phyloP scores from a whole-genome alignment of 2,888 invertebrate species.

The Rotaria sp. region DNA sequence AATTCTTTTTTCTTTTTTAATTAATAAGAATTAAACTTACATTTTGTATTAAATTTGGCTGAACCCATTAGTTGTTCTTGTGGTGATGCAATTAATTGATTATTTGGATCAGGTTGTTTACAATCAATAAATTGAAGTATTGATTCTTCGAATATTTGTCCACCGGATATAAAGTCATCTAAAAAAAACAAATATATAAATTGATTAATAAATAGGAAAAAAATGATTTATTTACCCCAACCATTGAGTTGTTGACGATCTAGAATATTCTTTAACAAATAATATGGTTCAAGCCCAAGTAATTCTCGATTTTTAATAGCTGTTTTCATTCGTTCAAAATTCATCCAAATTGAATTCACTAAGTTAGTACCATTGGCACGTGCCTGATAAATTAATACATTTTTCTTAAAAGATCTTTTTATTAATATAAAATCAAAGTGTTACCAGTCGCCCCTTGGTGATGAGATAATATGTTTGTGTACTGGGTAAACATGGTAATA shows the following conservation, averaged over 20 bases:
- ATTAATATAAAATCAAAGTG: no score
- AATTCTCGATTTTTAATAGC: conserved; percentile 14
- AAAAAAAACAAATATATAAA: not conserved
- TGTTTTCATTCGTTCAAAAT: not conserved
- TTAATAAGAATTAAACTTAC: not conserved
- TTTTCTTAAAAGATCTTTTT: no score
- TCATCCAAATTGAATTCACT: not conserved
- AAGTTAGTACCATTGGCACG: not conserved
- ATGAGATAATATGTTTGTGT: not conserved
- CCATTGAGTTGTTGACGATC: not conserved
- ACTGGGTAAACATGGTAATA: not conserved
- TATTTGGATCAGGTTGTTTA: conserved; percentile 22
- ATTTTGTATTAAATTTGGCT: not conserved
- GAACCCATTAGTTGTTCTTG: conserved; percentile 21
- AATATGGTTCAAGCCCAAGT: not conserved
- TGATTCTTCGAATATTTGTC: conserved; percentile 2
- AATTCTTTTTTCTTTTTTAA: no score
- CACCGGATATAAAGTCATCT: not conserved
- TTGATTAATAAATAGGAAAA: no score
- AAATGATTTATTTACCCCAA: not conserved
- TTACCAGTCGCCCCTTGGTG: not conserved
- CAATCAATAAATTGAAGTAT: not conserved
- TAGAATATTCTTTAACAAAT: not conserved
- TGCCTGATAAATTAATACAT: not conserved
- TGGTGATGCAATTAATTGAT: not conserved